These are phyloP conservation scores for Pandemis corylana DNA, from an alignment of 2,888 invertebrate genomes.

Conservation along the genomic window DNA sequence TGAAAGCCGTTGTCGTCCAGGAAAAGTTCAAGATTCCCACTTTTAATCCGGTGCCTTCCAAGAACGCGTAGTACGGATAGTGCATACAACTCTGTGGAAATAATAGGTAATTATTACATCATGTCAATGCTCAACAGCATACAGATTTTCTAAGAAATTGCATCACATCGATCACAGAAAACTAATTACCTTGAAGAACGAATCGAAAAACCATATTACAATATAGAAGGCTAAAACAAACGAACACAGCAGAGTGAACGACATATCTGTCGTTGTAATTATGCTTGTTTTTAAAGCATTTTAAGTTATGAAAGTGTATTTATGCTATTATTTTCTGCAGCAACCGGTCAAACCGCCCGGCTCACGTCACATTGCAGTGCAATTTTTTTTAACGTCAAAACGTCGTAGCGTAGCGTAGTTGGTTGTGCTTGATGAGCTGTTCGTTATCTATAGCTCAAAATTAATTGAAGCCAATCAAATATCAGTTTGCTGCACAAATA, in stretches of 20 bases:
- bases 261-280: slow-evolving; percentile 78
- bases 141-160: slow-evolving; percentile 22
- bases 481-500: neutral
- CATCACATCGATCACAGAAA: slow-evolving; percentile 19
- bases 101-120: slow-evolving; percentile 10
- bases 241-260: slow-evolving; percentile 86
- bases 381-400: neutral
- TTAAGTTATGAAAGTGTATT: slow-evolving; percentile 3
- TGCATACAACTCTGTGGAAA: slow-evolving; percentile 91
- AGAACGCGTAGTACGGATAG: slow-evolving; percentile 91
- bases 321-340: slow-evolving; percentile 17
- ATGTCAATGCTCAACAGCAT: neutral
- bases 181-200: slow-evolving; percentile 92
- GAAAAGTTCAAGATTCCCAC: slow-evolving; percentile 89
- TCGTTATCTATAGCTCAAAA: neutral
- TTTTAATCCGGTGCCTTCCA: slow-evolving; percentile 90
- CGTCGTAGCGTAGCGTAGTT: neutral
- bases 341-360: slow-evolving; percentile 1
- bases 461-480: neutral
- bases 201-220: slow-evolving; percentile 90
- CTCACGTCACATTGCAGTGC: neutral
- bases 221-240: slow-evolving; percentile 87
- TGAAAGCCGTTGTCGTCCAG: slow-evolving; percentile 92
- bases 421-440: neutral
- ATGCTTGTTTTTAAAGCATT: slow-evolving; percentile 13